These are phyloP conservation scores for Cuculus canorus DNA, from an alignment of 2,797 vertebrate species.

Conservation along the genomic window DNA sequence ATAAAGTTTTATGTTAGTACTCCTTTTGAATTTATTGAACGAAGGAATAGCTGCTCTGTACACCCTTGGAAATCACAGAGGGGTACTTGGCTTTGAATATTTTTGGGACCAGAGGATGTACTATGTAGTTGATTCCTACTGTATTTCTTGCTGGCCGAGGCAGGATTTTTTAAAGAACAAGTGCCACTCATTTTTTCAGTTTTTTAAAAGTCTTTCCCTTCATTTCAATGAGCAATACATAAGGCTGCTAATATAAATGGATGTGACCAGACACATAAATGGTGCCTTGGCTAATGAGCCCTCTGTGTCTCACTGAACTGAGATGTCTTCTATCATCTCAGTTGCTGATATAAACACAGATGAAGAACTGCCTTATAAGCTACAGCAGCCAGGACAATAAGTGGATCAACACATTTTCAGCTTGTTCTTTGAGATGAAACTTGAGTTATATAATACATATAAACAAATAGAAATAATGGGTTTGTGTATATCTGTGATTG, in stretches of 20 bases:
- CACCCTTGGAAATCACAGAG: neutral
- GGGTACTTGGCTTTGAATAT: neutral
- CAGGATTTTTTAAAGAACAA: neutral
- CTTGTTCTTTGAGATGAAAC: neutral
- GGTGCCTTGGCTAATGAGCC: neutral
- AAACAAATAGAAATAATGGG: neutral
- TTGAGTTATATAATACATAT: neutral
- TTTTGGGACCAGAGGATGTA: neutral
- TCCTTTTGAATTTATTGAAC: conserved; percentile 15
- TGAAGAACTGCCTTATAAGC: neutral
- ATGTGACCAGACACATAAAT: neutral
- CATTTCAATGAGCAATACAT: neutral
- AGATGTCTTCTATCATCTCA: neutral
- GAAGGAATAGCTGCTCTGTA: neutral
- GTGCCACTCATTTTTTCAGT: neutral
- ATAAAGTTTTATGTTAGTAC: neutral
- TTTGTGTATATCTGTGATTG: neutral
- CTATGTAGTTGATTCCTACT: neutral
- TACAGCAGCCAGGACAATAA: neutral
- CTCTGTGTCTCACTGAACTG: neutral
- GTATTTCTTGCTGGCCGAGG: neutral
- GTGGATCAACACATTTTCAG: neutral
- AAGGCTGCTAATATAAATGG: neutral
- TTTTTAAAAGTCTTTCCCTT: neutral
- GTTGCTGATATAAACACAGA: neutral